A percentile compares a stretch with the other conserved stretches of the same genome.
Conservation (phyloP, 2,113 vertebrate species). For the Paedocypris sp. region DNA sequence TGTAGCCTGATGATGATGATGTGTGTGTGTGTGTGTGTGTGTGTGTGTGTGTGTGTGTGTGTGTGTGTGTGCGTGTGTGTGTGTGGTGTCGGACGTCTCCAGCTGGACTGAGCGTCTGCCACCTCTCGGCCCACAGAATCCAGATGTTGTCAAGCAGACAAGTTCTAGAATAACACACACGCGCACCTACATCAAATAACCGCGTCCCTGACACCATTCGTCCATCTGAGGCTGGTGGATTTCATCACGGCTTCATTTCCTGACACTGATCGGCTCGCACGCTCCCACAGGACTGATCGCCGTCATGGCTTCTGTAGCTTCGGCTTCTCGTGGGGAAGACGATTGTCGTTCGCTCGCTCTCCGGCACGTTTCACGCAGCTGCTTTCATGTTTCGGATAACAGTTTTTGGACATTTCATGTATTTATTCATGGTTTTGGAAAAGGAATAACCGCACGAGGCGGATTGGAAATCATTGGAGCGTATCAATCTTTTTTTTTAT, state of each 20-base stretch:
- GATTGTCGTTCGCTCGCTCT: slow-evolving; percentile 48
- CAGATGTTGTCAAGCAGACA: slow-evolving; percentile 46
- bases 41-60: background rate
- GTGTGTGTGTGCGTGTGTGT: slow-evolving; percentile 4
- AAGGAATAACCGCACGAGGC: too few species aligned
- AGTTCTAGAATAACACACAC: background rate
- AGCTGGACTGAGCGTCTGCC: slow-evolving; percentile 14
- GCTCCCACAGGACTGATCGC: slow-evolving; percentile 43
- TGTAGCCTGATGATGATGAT: background rate
- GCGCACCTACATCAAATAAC: background rate
- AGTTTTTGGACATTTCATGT: slow-evolving; percentile 15
- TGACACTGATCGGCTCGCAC: slow-evolving; percentile 38
- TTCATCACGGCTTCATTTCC: slow-evolving; percentile 50
- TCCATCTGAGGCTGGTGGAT: slow-evolving; percentile 17
- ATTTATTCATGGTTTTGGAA: too few species aligned
- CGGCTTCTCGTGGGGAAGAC: slow-evolving; percentile 43
- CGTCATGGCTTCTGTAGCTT: slow-evolving; percentile 49
- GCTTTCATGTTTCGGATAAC: slow-evolving; percentile 25
- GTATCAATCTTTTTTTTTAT: too few species aligned
- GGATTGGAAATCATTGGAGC: too few species aligned
- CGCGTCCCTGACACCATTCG: background rate
- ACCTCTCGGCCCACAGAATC: slow-evolving; percentile 11
- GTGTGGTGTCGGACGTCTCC: slow-evolving; percentile 12
- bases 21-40: background rate
- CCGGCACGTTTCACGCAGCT: slow-evolving; percentile 12